Conservation (phyloP, 2,797 vertebrate species). For the Tamandua tetradactyla region DNA sequence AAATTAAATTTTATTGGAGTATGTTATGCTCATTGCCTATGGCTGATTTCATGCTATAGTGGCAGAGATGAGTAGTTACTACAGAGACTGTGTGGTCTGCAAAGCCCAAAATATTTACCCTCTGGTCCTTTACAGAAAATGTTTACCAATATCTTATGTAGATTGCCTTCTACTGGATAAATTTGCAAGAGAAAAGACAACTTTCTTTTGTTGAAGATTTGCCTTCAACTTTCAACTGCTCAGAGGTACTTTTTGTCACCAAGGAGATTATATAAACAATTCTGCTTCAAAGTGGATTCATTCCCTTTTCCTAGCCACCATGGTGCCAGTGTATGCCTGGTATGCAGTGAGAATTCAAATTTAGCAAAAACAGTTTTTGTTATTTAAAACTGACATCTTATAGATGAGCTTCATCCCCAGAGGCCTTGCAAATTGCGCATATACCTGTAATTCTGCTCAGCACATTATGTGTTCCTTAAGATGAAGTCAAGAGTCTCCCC, state of each 20-base stretch:
- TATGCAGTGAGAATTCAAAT: background rate
- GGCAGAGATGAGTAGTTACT: background rate
- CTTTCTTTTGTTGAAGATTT: too few relatives aligned
- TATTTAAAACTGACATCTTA: constrained; percentile 60
- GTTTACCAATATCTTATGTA: background rate
- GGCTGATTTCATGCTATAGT: background rate
- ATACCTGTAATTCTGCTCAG: constrained; percentile 26
- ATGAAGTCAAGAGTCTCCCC: constrained; percentile 64
- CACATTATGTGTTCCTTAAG: constrained; percentile 68
- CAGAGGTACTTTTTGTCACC: background rate
- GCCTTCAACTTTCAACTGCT: background rate
- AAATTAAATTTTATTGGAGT: constrained; percentile 34
- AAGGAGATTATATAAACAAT: background rate
- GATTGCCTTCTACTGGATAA: background rate
- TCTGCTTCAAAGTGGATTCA: background rate
- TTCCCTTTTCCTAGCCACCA: background rate
- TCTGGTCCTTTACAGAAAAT: constrained; percentile 22
- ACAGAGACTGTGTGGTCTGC: background rate
- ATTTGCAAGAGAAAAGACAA: background rate
- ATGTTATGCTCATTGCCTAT: background rate
- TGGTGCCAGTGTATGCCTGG: background rate
- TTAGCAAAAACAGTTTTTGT: constrained; percentile 13
- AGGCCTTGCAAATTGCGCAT: constrained; percentile 9
- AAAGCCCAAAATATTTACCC: background rate
- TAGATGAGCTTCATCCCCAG: constrained; percentile 35